These are phyloP conservation scores for Rhinolophus sinicus DNA, from an alignment of 2,113 vertebrate genomes.

Conservation along the genomic window DNA sequence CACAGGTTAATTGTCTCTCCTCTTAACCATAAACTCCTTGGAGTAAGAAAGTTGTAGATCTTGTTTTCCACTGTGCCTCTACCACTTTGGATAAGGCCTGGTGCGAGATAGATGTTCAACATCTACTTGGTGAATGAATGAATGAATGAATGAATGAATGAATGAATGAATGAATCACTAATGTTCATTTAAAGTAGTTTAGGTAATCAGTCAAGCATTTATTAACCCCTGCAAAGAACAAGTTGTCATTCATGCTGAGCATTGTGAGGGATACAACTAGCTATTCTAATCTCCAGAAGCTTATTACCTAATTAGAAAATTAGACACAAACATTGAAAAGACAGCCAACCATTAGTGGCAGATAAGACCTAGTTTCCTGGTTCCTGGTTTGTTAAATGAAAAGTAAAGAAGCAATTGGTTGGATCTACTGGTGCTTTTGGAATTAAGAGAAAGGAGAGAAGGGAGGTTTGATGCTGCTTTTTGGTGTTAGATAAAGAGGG, in stretches of 20 bases:
- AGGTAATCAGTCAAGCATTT: neutral
- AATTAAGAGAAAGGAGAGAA: neutral
- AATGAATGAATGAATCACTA: neutral
- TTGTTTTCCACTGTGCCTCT: neutral
- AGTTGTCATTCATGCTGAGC: neutral
- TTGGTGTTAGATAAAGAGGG: neutral
- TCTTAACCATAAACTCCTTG: neutral
- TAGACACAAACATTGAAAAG: neutral
- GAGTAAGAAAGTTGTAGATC: neutral
- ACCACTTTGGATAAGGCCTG: neutral
- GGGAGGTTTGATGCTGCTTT: neutral
- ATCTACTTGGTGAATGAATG: neutral
- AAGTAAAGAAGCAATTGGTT: neutral
- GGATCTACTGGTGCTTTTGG: neutral
- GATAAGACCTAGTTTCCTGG: neutral
- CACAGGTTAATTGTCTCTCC: neutral
- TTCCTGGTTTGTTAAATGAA: neutral
- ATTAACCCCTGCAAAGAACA: neutral
- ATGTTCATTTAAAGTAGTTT: neutral
- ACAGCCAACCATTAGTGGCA: neutral
- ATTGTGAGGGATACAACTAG: neutral
- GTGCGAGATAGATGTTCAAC: neutral
- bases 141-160: too few relatives aligned
- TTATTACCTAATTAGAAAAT: neutral
- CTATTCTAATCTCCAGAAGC: neutral